These are phyloP conservation scores for Corticium candelabrum DNA, from an alignment of 37 sponge, comb jelly and placozoan genomes.

Conservation along the genomic window DNA sequence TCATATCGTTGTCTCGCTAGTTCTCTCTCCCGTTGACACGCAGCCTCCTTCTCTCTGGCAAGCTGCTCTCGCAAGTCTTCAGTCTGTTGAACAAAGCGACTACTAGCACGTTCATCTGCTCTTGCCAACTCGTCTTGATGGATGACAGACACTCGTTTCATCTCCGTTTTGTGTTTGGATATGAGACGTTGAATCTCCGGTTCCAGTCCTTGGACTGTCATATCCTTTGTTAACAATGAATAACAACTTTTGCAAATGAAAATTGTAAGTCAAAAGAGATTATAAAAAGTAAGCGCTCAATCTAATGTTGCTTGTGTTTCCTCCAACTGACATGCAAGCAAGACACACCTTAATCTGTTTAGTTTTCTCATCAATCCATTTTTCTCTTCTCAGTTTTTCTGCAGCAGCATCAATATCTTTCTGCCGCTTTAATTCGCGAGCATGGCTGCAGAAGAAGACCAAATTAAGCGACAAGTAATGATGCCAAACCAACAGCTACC, in stretches of 20 bases:
- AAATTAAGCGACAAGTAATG: too few relatives aligned
- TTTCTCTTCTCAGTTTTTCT: slow-evolving; percentile 73
- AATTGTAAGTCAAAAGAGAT: too few relatives aligned
- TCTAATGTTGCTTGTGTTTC: too few relatives aligned
- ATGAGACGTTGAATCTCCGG: slow-evolving; percentile 93
- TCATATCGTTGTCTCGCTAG: slow-evolving; percentile 50
- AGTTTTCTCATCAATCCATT: slow-evolving; percentile 72
- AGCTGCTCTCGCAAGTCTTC: slow-evolving; percentile 76
- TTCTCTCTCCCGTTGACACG: slow-evolving; percentile 84
- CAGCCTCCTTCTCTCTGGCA: slow-evolving; percentile 71
- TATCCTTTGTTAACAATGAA: slow-evolving; percentile 28
- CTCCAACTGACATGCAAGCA: background rate
- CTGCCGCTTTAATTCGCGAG: slow-evolving; percentile 52
- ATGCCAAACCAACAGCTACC: too few relatives aligned
- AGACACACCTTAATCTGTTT: slow-evolving; percentile 55
- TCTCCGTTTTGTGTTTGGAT: slow-evolving; percentile 80
- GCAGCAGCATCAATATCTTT: slow-evolving; percentile 61
- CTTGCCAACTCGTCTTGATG: slow-evolving; percentile 79
- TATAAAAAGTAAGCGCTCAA: too few relatives aligned
- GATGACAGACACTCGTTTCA: slow-evolving; percentile 61
- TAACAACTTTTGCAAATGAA: too few relatives aligned
- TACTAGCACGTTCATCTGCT: slow-evolving; percentile 79
- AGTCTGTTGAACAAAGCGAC: slow-evolving; percentile 69
- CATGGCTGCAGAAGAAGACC: slow-evolving; percentile 27
- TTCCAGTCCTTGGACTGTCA: slow-evolving; percentile 87